Base-by-base conservation (phyloP, 2,797 vertebrate species). In the Schizothorax lantsangensis region DNA sequence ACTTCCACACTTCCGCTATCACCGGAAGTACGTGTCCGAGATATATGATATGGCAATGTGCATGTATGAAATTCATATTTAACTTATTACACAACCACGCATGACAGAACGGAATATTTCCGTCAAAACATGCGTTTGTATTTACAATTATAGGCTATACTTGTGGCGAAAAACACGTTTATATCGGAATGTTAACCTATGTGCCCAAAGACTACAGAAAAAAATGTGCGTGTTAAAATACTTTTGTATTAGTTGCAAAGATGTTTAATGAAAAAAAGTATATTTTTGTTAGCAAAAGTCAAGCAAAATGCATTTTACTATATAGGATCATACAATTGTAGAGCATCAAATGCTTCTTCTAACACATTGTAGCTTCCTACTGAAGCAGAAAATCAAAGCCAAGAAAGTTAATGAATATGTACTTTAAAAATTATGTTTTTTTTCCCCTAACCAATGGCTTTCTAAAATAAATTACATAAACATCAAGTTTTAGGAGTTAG, bases 1-100 rank as follows among this genome's bases (percentile, higher is more conserved):
- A 74, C 78, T 86, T 86, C 84, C 84, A 57, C 40, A 74, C 78
- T 86, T 86, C 84, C 84, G 69, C 40, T 40, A 81, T 7, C 43
- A 17, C 84, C 78, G 84, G 84, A 86, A 74, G 78, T 81, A 81
- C 84, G 84, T 85, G 73, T 81, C 69, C 10, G 69, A 74, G 84
- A 86, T 47, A 73, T 49, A n/a, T 12, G 69, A 82, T 71, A 52
- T 49, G 62, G 19, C 45, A 2, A 21, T 71, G 43, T 54, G 0
- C 6, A 62, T 43, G 21, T 12, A 17, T 84, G 52, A 8, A 15
- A 52, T 7, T 43, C 21, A 10, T 40, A 43, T 30, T 40, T 26
- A 0, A 66, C 57, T 23, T 57, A 77, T 84, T 52, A 40, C 38
- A 62, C 49, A n/a, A 38, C 12, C 6, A 33, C 10, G 21, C 30